A percentile compares a stretch with the other conserved stretches of the same genome.
These are phyloP conservation scores for Leptinotarsa undecemlineata DNA, from an alignment of 1,140 invertebrate species.

Conservation along the genomic window DNA sequence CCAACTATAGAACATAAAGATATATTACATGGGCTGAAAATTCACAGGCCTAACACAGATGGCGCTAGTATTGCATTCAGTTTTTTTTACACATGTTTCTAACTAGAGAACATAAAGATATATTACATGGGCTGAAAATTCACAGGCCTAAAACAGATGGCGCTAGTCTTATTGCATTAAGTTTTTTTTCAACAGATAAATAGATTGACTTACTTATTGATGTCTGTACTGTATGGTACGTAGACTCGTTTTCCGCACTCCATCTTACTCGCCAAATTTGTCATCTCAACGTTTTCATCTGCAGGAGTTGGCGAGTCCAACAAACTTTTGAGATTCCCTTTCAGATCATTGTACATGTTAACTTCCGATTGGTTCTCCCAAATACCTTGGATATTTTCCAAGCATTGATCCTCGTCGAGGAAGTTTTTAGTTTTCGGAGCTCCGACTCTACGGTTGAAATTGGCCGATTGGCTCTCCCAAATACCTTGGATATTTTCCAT, in stretches of 20 bases:
- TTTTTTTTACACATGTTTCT: too few species aligned
- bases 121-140: too few species aligned
- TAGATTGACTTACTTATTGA: slow-evolving; percentile 38
- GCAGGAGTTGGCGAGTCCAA: slow-evolving; percentile 61
- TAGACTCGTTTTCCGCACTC: slow-evolving; percentile 43
- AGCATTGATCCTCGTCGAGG: neutral
- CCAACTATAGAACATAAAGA: too few species aligned
- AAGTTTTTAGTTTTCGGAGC: neutral
- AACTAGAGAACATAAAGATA: too few species aligned
- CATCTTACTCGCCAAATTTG: slow-evolving; percentile 45
- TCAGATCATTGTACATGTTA: slow-evolving; percentile 62
- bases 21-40: too few species aligned
- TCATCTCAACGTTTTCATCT: slow-evolving; percentile 43
- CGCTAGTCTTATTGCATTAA: too few species aligned
- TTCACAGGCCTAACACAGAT: too few species aligned
- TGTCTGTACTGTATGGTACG: slow-evolving; percentile 55
- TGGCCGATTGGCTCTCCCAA: slow-evolving; percentile 46
- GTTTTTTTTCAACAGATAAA: neutral
- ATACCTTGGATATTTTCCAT: neutral
- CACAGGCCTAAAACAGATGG: too few species aligned
- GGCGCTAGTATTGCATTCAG: too few species aligned
- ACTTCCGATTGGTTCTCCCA: slow-evolving; percentile 52
- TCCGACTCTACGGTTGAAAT: slow-evolving; percentile 13
- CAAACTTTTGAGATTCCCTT: slow-evolving; percentile 62
- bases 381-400: neutral